These are phyloP conservation scores for Heliconius nattereri DNA, from an alignment of 1,140 invertebrate species.

Conservation along the genomic window DNA sequence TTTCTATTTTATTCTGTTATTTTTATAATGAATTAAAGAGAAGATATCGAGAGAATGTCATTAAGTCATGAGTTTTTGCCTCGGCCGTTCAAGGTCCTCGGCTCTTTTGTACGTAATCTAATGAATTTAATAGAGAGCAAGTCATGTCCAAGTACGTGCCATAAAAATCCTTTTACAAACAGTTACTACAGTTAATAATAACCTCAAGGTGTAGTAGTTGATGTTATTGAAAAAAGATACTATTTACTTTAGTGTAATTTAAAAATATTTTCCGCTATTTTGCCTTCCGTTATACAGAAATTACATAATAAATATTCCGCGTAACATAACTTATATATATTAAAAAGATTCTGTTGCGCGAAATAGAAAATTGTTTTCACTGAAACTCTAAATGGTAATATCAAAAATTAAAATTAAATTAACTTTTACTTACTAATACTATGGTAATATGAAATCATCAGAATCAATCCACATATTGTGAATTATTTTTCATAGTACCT, in stretches of 20 bases:
- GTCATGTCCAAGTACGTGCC: slow-evolving; percentile 32
- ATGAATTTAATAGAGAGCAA: slow-evolving; percentile 42
- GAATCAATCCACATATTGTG: no score
- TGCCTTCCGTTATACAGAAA: background rate
- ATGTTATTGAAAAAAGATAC: background rate
- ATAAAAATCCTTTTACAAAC: slow-evolving; percentile 37
- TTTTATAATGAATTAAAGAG: background rate
- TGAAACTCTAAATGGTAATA: no score
- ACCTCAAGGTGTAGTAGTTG: slow-evolving; percentile 7
- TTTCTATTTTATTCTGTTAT: background rate
- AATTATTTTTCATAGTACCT: background rate
- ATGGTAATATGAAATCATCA: no score
- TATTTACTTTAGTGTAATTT: background rate
- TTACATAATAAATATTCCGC: background rate
- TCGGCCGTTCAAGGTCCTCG: slow-evolving; percentile 46
- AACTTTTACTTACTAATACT: no score
- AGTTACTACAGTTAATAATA: slow-evolving; percentile 26
- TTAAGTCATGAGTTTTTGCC: slow-evolving; percentile 48
- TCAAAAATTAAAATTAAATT: no score
- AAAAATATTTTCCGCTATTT: background rate
- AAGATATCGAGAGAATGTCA: slow-evolving; percentile 47
- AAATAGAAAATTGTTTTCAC: no score
- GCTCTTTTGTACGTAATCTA: slow-evolving; percentile 37
- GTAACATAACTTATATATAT: background rate
- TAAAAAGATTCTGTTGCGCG: background rate